Evolutionary conservation across 2,888 invertebrate species (phyloP), one percentile per base, ranked within the genome.

Genomic region (Chouioia cunea): DNA sequence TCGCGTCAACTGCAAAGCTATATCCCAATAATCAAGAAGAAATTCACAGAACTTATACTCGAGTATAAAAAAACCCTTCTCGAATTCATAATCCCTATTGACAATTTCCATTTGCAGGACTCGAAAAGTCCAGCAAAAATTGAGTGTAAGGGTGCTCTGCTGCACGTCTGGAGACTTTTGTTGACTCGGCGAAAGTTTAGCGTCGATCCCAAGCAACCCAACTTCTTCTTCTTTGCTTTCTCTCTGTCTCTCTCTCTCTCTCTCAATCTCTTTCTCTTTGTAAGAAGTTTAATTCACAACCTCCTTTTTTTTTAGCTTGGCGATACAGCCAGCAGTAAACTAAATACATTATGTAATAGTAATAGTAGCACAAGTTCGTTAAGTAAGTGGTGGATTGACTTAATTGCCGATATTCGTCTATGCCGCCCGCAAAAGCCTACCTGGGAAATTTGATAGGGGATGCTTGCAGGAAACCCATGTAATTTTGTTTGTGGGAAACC

Each of bases 401-500:
- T 57, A 65, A 65, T 65, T 65, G 57, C 20, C 65, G 57, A 43
- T 22, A 10, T 65, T 36, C 36, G 36, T 36, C 36, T 36, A 6
- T 12, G 36, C 2, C 15, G 12, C 58, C 36, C 65, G 44, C 65
- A 58, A 52, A 52, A 52, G 50, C 57, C 12, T 36, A 43, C 36
- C 36, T 27, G 27, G 48, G 66, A 56, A 63, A 68, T 68, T 62
- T 63, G 43, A 53, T 48, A 57, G 50, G 48, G 56, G 20, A 47
- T 56, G 47, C 36, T 36, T 50, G 60, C 10, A 57, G 57, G 48
- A 65, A 65, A 52, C 65, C 58, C 36, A 23, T 59, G 52, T 44
- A 65, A 65, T 65, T 65, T 65, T 48, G 57, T 65, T 65, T 65
- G 57, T 43, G 50, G 65, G 50, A 65, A 65, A 18, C 65, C 65